These are phyloP conservation scores for Plestiodon gilberti DNA, from an alignment of 2,113 vertebrate species.

Conservation along the genomic window DNA sequence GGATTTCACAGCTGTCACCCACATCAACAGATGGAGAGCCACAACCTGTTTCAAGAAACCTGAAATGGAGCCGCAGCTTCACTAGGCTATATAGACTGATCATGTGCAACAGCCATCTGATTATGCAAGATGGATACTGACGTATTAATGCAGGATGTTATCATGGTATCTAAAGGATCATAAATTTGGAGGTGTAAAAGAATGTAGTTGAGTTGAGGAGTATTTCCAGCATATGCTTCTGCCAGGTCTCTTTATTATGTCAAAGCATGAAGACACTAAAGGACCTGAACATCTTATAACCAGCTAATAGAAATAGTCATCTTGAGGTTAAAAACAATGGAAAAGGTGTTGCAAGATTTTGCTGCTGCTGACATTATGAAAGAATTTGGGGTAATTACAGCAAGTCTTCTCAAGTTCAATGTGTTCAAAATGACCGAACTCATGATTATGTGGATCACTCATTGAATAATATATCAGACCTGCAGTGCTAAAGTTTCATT, in stretches of 20 bases:
- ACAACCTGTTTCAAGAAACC: constrained; percentile 54
- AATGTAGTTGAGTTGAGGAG: not conserved
- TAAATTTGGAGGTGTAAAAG: not conserved
- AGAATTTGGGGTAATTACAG: constrained; percentile 27
- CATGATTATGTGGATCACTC: not conserved
- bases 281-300: constrained; percentile 24
- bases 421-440: constrained; percentile 11
- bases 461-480: constrained; percentile 3
- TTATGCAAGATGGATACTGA: constrained; percentile 36
- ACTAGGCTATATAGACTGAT: not conserved
- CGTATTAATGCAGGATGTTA: not conserved
- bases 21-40: constrained; percentile 49
- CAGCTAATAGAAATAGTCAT: constrained; percentile 18
- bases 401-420: not conserved
- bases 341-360: constrained; percentile 7
- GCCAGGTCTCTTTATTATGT: not conserved
- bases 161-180: not conserved
- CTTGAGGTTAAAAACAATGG: not conserved
- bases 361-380: constrained; percentile 25
- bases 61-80: constrained; percentile 35
- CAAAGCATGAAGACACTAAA: constrained; percentile 11
- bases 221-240: not conserved
- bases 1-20: constrained; percentile 46
- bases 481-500: constrained; percentile 25
- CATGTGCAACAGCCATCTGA: not conserved